Evolutionary conservation across 2,113 vertebrate genomes (phyloP), one percentile per base, ranked within the genome.

Genomic region (Haemorhous mexicanus): DNA sequence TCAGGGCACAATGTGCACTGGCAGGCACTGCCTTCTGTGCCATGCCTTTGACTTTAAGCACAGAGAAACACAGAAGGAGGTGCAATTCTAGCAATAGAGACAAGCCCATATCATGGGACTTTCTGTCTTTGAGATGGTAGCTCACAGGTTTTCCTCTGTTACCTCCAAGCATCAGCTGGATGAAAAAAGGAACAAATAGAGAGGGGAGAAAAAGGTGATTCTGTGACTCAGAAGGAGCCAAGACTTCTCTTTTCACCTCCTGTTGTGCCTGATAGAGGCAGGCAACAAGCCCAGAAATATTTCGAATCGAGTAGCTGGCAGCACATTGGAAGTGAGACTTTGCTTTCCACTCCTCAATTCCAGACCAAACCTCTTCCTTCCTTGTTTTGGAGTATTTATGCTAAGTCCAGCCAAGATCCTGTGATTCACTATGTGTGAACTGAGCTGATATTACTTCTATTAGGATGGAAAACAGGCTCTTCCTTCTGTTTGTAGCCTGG

Each of bases 1-100:
- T 10, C 26, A 79, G 41, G 28, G 35, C 56, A 80, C 0, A 0
- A 35, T 15, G 33, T 44, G 56, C 47, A 35, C 18, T 64, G n/a
- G 22, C 32, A 75, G 20, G 41, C 39, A 69, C 2, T 3, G 10
- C 22, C 5, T 10, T 46, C 67, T 72, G 28, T 89, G 62, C n/a
- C 62, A 26, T 3, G 10, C 33, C 33, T 72, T 22, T 62, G 53
- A 43, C 27, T 76, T 61, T 47, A 35, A 46, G 53, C 37, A 46
- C 6, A 30, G 59, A 84, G 35, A 64, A 24, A 35, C 19, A 23
- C 28, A 53, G 37, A 67, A 56, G 43, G 23, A 72, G 26, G n/a
- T 67, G 9, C 10, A 70, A 69, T 93, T 87, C 46, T 20, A 68
- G n/a, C 23, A 61, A 32, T 0, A 56, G 22, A 62, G 46, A 66